Evolutionary conservation across 2,888 invertebrate species (phyloP).

Genomic region (Diplazon laetatorius): DNA sequence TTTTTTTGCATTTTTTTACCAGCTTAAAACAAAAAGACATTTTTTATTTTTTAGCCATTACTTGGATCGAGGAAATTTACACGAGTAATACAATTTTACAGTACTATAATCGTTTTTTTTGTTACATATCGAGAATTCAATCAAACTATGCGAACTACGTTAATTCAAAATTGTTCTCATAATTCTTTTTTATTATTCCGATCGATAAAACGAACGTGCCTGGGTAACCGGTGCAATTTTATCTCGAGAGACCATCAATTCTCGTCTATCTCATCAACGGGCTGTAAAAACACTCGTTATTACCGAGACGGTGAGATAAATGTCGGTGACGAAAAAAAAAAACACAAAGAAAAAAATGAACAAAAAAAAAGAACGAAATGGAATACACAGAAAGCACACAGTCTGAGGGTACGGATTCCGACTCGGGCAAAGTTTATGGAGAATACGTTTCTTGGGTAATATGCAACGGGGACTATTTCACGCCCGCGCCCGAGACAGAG

Average conservation of each 20-base stretch:
- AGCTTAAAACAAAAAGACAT: no score
- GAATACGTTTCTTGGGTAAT: constrained; percentile 43
- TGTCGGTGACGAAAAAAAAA: constrained; percentile 39
- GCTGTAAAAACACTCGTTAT: constrained; percentile 38
- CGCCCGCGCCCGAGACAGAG: constrained; percentile 9
- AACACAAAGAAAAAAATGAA: constrained; percentile 6
- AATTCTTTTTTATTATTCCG: background rate
- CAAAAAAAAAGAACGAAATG: background rate
- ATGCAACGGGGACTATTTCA: constrained; percentile 40
- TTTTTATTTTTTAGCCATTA: no score
- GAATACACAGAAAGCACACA: constrained; percentile 3
- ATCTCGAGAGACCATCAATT: constrained; percentile 23
- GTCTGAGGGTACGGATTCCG: background rate
- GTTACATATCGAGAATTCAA: background rate
- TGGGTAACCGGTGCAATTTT: constrained; percentile 7
- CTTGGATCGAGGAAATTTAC: no score
- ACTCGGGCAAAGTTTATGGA: constrained; percentile 43
- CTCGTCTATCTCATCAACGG: constrained; percentile 5
- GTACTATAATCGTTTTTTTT: background rate
- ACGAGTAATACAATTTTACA: background rate
- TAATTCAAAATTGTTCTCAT: constrained; percentile 4
- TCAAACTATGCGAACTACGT: background rate
- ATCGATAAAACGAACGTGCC: background rate
- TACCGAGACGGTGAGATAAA: constrained; percentile 37
- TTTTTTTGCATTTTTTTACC: no score